Evolutionary conservation across 2,888 invertebrate genomes (phyloP).

Genomic region (Oligia fasciuncula): DNA sequence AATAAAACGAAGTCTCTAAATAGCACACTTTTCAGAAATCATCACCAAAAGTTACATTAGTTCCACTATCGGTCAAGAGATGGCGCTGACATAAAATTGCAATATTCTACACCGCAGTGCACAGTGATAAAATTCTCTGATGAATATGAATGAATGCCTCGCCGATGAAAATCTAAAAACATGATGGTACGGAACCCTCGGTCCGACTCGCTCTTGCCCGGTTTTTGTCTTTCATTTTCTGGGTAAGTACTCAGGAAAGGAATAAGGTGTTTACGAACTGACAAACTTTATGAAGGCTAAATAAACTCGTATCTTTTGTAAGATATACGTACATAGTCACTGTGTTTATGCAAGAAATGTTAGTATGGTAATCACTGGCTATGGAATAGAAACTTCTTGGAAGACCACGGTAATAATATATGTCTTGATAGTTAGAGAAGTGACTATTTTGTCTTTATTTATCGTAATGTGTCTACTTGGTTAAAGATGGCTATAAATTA

Average conservation of each 20-base stretch:
- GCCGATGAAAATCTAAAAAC: too few species aligned
- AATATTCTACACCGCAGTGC: too few species aligned
- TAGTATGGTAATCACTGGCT: constrained; percentile 6
- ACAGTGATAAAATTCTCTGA: too few species aligned
- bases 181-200: too few species aligned
- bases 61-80: too few species aligned
- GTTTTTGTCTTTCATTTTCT: background rate
- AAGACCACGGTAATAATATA: constrained; percentile 13
- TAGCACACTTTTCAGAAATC: too few species aligned
- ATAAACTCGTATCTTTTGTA: background rate
- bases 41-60: too few species aligned
- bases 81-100: too few species aligned
- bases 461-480: background rate
- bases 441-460: background rate
- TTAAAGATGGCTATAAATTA: background rate
- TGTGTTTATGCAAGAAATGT: constrained; percentile 2
- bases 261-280: background rate
- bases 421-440: background rate
- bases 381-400: constrained; percentile 28
- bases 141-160: too few species aligned
- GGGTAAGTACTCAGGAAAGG: background rate
- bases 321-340: background rate
- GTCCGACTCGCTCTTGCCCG: too few species aligned
- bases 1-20: too few species aligned
- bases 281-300: background rate